Evolutionary conservation across 2,113 vertebrate species (phyloP).

Genomic region (Oncorhynchus kisutch): DNA sequence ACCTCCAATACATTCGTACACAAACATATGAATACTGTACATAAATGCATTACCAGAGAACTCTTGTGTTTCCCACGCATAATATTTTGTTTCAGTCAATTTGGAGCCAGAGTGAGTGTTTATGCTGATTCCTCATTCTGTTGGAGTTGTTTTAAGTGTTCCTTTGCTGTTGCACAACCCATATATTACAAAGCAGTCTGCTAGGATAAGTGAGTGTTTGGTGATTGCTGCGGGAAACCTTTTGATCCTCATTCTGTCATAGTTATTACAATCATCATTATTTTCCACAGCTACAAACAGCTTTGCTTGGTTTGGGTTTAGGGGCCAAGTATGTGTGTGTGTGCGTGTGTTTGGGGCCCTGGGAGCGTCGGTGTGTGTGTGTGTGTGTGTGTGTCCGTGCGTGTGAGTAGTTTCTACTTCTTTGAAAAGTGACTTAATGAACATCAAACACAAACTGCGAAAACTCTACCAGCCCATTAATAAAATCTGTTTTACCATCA

Average conservation of each 20-base stretch:
- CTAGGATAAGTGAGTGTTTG: neutral
- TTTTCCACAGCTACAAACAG: conserved; percentile 5
- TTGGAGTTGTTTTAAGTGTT: conserved; percentile 1
- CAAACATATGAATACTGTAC: neutral
- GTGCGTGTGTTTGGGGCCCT: neutral
- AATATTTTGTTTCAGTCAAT: neutral
- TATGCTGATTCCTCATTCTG: neutral
- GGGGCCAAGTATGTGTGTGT: conserved; percentile 1
- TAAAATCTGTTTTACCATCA: neutral
- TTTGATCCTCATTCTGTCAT: conserved; percentile 21
- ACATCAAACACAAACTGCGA: neutral
- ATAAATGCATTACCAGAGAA: neutral
- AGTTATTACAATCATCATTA: conserved; percentile 14
- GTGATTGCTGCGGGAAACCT: conserved; percentile 18
- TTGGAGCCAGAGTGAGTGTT: neutral
- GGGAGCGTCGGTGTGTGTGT: neutral
- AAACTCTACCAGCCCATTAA: neutral
- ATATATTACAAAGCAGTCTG: neutral
- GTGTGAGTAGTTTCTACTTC: neutral
- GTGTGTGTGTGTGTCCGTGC: neutral
- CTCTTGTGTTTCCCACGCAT: neutral
- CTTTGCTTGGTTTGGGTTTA: neutral
- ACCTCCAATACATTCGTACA: no score
- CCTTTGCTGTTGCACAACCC: neutral
- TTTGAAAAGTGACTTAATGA: neutral